Percentiles rank a stretch among this genome's conserved stretches.
Conservation (phyloP, 37 sponge, comb jelly and placozoan genomes). For the Oopsacas minuta region DNA sequence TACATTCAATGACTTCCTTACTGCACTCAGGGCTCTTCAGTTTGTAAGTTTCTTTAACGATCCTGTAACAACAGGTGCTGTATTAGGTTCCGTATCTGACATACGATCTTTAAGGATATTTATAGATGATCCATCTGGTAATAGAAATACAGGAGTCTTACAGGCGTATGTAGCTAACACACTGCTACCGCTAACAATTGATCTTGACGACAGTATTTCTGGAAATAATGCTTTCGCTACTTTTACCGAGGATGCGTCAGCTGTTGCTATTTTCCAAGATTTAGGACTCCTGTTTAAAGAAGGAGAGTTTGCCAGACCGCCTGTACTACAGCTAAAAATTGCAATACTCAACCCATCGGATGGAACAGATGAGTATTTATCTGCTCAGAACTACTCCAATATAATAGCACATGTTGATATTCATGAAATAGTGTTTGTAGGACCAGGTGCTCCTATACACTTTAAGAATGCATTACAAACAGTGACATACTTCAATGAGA, state of each 20-base stretch:
- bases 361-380: background rate
- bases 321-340: background rate
- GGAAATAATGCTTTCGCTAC: background rate
- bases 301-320: background rate
- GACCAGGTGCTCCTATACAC: background rate
- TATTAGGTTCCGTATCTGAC: background rate
- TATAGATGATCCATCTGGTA: background rate
- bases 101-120: background rate
- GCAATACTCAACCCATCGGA: background rate
- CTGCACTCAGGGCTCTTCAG: background rate
- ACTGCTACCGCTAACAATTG: background rate
- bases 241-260: background rate
- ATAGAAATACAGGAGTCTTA: background rate
- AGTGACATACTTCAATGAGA: background rate
- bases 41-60: background rate
- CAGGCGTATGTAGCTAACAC: background rate
- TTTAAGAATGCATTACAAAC: background rate
- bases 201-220: slow-evolving; percentile 2
- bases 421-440: background rate
- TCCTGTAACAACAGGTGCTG: background rate
- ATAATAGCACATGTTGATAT: background rate
- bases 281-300: background rate
- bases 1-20: background rate
- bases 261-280: background rate
- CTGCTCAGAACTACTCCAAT: background rate